Base-by-base conservation (phyloP, 35 echinoderm and acorn worm genomes). In the Nesometra sesokonis region DNA sequence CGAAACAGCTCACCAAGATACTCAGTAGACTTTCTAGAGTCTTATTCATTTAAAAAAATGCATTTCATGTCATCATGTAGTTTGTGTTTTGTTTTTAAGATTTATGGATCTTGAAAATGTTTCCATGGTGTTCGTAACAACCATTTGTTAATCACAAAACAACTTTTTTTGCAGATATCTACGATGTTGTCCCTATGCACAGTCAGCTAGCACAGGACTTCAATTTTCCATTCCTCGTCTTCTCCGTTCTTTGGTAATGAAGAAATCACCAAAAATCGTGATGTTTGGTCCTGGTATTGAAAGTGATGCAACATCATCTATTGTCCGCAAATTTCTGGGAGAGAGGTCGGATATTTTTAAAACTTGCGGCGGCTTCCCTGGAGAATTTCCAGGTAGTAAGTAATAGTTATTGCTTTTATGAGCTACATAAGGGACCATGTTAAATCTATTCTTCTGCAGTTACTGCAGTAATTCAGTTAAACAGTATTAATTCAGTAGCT, bases 211-310 rank as follows among this genome's bases (percentile, higher is more conserved):
- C 15, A 80, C 85, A 32, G 92, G 91, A 80, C 52, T 91, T 76
- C 47, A 91, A 13, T 35, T 93, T 29, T 79, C 83, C 32, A 83
- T 97, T 31, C 91, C 95, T 39, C 39, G 87, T 11, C 85, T 97
- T 29, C 85, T 97, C 29, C 88, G 92, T 79, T 93, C 91, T 3
- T 91, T 93, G 80, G 52, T 97, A 5, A 89, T 92, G n/a, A 47
- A 77, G 5, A 83, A 86, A 36, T 23, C 95, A 31, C 95, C 95
- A 0, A 91, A 89, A 33, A 84, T 97, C 17, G 95, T 88, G 78
- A 86, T 97, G 84, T 97, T 97, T 89, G 95, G 95, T 17, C 95
- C 95, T 32, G 95, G 95, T 23, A 84, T 97, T 29, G 95, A 97
- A 43, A 89, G 91, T 29, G 84, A 91, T 81, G 90, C 89, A 13